Conservation (phyloP, 2,113 vertebrate species). For the Microtus pennsylvanicus region DNA sequence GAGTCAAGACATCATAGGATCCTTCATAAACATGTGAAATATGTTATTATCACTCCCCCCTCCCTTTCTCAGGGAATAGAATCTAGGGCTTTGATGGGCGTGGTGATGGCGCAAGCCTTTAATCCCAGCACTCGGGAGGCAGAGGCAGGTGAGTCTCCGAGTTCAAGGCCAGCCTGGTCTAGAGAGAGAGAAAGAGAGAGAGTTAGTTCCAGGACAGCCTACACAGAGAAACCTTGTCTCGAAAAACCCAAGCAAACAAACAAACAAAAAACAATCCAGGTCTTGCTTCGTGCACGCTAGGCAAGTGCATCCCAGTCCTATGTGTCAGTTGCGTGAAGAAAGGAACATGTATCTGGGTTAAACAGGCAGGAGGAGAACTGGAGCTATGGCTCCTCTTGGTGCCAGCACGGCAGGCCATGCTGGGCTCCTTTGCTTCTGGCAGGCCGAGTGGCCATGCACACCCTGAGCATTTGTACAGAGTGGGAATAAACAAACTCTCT, state of each 20-base stretch:
- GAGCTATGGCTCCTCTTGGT: rapidly evolving
- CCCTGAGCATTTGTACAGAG: neutral
- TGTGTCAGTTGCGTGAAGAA: neutral
- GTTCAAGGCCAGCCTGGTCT: neutral
- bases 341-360: neutral
- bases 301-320: neutral
- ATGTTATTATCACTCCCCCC: neutral
- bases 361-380: rapidly evolving
- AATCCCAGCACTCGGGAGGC: neutral
- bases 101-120: neutral
- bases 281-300: neutral
- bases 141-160: neutral
- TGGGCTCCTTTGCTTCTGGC: neutral
- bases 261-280: neutral
- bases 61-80: neutral
- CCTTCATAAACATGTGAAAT: neutral
- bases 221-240: neutral
- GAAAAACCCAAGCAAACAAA: neutral
- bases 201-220: neutral
- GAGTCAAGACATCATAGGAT: neutral
- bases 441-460: neutral
- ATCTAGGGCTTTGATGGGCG: neutral
- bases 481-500: neutral
- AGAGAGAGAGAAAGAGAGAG: neutral
- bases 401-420: rapidly evolving